These are phyloP conservation scores for Scomber colias DNA, from an alignment of 2,113 vertebrate genomes.

Conservation along the genomic window DNA sequence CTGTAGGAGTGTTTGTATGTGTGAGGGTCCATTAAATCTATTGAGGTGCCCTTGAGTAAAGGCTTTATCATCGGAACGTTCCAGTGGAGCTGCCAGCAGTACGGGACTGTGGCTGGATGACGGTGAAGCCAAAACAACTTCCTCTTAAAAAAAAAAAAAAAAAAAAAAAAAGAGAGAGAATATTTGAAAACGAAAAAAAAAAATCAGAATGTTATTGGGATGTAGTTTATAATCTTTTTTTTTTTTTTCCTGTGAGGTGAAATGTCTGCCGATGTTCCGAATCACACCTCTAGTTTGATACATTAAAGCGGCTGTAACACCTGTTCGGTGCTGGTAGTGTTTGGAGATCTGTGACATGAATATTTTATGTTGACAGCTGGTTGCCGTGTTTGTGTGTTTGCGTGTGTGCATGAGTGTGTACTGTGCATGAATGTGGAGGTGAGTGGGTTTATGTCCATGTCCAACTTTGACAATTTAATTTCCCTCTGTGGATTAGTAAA, in stretches of 20 bases:
- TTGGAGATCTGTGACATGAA: constrained; percentile 52
- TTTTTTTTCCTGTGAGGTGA: constrained; percentile 10
- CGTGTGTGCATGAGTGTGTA: constrained; percentile 7
- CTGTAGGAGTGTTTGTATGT: constrained; percentile 2
- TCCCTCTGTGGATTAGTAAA: too few species aligned
- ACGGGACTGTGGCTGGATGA: not conserved
- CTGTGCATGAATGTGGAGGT: not conserved
- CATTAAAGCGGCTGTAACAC: constrained; percentile 26
- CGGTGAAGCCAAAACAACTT: not conserved
- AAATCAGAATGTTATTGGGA: not conserved
- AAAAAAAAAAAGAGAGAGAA: not conserved
- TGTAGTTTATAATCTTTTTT: not conserved
- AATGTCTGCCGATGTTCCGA: constrained; percentile 24
- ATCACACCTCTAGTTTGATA: constrained; percentile 37
- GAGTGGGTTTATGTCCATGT: constrained; percentile 10
- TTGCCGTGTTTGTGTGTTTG: not conserved
- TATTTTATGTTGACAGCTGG: constrained; percentile 72
- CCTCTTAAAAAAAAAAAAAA: not conserved
- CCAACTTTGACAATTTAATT: too few species aligned
- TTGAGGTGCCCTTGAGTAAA: constrained; percentile 35
- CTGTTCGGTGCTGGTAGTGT: constrained; percentile 43
- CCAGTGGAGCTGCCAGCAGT: constrained; percentile 12
- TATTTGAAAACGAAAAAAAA: not conserved
- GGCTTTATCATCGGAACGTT: constrained; percentile 37
- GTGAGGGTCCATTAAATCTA: constrained; percentile 38